Conservation (phyloP, 2,797 vertebrate genomes). For the Orestias chungarensis region DNA sequence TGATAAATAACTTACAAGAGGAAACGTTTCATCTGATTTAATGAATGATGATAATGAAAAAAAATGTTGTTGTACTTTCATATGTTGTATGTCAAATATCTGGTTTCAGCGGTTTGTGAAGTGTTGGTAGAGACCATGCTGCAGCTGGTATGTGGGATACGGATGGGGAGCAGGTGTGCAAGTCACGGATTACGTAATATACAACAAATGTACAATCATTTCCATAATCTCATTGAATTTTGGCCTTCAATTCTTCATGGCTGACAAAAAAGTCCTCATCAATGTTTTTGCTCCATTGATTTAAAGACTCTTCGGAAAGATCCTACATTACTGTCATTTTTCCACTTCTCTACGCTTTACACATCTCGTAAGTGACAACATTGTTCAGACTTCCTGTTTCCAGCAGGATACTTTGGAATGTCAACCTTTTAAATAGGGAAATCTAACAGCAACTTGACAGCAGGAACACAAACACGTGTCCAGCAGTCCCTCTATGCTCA, state of each 20-base stretch:
- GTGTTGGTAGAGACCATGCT: constrained; percentile 13
- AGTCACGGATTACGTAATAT: constrained; percentile 16
- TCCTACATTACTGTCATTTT: not conserved
- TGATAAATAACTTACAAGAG: not conserved
- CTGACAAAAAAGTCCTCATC: not conserved
- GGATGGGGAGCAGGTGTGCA: not conserved
- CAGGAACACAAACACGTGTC: no score
- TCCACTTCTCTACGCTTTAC: not conserved
- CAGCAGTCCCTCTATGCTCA: not conserved
- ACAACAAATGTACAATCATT: constrained; percentile 37
- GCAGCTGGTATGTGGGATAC: constrained; percentile 1
- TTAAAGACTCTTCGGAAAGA: not conserved
- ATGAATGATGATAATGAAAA: not conserved
- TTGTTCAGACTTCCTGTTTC: constrained; percentile 5
- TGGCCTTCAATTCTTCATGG: not conserved
- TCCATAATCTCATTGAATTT: constrained; percentile 8
- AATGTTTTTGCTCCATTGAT: not conserved
- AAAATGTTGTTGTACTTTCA: not conserved
- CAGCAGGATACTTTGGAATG: not conserved
- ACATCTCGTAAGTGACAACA: not conserved
- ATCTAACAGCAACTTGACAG: not conserved
- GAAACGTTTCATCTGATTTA: not conserved
- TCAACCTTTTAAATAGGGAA: not conserved
- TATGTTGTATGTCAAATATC: not conserved
- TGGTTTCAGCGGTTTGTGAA: not conserved